Percentiles rank a stretch among this genome's conserved stretches.
These are phyloP conservation scores for Drosophila rubida DNA, from an alignment of 2,888 invertebrate genomes.

Conservation along the genomic window DNA sequence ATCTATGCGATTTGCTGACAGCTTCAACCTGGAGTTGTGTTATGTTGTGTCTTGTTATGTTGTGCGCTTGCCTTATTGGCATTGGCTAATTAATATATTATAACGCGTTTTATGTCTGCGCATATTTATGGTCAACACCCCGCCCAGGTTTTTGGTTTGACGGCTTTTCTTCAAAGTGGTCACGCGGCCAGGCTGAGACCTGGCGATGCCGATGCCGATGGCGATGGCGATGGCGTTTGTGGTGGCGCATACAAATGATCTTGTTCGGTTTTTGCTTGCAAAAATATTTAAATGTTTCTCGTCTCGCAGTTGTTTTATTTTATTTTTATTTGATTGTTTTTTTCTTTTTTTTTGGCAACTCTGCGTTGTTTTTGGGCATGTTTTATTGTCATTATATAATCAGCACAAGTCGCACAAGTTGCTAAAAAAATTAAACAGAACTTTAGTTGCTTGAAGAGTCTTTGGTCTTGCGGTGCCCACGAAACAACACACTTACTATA, in stretches of 20 bases:
- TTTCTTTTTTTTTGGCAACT: conserved; percentile 21
- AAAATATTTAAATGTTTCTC: conserved; percentile 65
- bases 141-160: conserved; percentile 47
- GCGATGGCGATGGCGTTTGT: conserved; percentile 27
- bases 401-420: conserved; percentile 75
- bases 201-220: conserved; percentile 49
- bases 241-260: conserved; percentile 63
- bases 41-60: background rate
- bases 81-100: conserved; percentile 64
- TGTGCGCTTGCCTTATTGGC: conserved; percentile 15
- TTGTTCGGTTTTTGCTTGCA: conserved; percentile 30
- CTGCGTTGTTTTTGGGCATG: conserved; percentile 56
- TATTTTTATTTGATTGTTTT: background rate
- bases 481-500: conserved; percentile 26
- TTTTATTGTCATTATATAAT: conserved; percentile 77
- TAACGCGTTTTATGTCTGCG: conserved; percentile 30
- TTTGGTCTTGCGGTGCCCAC: conserved; percentile 1
- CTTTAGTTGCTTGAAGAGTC: conserved; percentile 25
- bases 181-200: conserved; percentile 56
- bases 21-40: background rate
- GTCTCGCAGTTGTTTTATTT: conserved; percentile 1
- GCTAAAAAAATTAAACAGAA: conserved; percentile 61
- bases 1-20: conserved; percentile 12
- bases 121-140: conserved; percentile 72
- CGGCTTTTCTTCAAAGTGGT: conserved; percentile 76